These are phyloP conservation scores for Ahaetulla prasina DNA, from an alignment of 2,113 vertebrate species.

Conservation along the genomic window DNA sequence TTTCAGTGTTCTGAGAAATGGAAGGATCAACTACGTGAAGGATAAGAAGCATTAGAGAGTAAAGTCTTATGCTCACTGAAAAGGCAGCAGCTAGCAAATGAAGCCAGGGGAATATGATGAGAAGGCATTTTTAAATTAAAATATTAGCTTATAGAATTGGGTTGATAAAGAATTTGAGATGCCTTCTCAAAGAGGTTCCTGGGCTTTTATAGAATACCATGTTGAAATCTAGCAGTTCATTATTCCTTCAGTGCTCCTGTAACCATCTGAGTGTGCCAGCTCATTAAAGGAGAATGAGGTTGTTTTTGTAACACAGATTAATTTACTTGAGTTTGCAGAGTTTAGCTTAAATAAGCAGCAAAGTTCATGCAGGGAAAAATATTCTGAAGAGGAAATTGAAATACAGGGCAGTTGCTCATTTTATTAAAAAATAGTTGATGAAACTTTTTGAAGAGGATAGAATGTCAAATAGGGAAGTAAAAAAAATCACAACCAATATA, in stretches of 20 bases:
- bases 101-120: background rate
- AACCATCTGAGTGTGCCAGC: background rate
- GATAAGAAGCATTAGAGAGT: background rate
- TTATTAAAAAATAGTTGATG: background rate
- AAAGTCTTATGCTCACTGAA: background rate
- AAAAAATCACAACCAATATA: background rate
- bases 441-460: background rate
- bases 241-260: background rate
- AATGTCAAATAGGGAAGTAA: background rate
- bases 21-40: background rate
- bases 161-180: background rate
- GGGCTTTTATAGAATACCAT: background rate
- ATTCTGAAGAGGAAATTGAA: background rate
- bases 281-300: background rate
- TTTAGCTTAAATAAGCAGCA: background rate
- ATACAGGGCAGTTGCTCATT: background rate
- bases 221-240: background rate
- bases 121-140: background rate
- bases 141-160: background rate
- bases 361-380: background rate
- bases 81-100: background rate
- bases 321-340: background rate
- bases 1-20: background rate
- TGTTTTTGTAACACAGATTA: background rate
- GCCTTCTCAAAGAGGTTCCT: background rate